Percentiles rank a stretch among this genome's conserved stretches.
Conservation (phyloP, 2,888 invertebrate species). For the Eilema sororculum region DNA sequence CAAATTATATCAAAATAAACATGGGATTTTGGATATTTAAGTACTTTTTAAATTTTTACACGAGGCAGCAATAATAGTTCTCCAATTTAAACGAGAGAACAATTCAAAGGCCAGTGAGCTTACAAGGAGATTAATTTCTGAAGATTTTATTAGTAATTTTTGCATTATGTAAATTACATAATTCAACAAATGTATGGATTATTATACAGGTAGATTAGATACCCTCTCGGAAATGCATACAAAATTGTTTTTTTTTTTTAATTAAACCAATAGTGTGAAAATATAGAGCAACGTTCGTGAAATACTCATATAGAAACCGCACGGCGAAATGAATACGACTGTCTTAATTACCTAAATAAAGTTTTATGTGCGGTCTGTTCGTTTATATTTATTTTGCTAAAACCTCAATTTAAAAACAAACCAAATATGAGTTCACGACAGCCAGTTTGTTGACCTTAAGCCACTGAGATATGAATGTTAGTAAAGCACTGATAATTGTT, state of each 20-base stretch:
- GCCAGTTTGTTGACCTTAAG: conserved; percentile 8
- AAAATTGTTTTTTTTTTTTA: no score
- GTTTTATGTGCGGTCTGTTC: conserved; percentile 10
- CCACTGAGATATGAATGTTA: not conserved
- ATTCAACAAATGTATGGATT: no score
- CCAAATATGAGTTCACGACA: not conserved
- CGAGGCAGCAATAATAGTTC: no score
- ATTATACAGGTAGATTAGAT: no score
- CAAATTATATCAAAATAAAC: no score
- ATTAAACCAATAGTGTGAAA: not conserved
- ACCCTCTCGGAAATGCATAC: not conserved
- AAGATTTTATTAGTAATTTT: no score
- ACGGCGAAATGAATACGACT: not conserved
- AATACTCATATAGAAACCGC: not conserved
- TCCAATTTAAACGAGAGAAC: no score
- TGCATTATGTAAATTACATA: no score
- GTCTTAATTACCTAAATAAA: conserved; percentile 19
- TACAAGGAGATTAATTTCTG: no score
- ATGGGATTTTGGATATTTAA: no score
- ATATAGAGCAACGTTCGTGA: conserved; percentile 1
- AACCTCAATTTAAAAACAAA: conserved; percentile 4
- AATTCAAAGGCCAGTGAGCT: no score
- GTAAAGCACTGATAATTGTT: not conserved
- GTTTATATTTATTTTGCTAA: conserved; percentile 19
- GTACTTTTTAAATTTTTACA: no score